A percentile compares a stretch with the other conserved stretches of the same genome.
Conservation (phyloP, 2,113 vertebrate species). For the Sylvia atricapilla region DNA sequence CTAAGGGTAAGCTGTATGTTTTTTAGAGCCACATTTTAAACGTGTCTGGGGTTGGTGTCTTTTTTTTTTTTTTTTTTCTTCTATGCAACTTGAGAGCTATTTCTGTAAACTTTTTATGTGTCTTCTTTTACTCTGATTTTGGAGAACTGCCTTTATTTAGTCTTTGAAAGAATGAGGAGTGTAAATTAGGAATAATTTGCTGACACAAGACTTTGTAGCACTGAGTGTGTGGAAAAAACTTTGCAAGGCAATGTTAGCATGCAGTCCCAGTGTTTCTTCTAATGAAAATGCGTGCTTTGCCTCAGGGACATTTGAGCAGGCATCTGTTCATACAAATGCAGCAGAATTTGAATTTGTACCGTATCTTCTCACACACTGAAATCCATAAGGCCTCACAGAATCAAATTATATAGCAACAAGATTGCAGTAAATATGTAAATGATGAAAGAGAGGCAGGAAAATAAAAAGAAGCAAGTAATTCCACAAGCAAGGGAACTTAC, state of each 20-base stretch:
- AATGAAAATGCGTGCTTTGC: not conserved
- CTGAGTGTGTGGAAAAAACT: not conserved
- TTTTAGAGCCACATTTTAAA: not conserved
- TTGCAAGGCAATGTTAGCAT: not conserved
- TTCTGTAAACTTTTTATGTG: not conserved
- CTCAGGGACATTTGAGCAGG: not conserved
- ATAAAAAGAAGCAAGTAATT: not conserved
- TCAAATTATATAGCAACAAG: not conserved
- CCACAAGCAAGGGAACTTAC: not conserved
- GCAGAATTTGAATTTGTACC: constrained; percentile 7
- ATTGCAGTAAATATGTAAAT: not conserved
- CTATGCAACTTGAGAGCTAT: not conserved
- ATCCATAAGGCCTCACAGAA: not conserved
- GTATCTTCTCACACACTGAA: not conserved
- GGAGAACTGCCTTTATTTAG: not conserved
- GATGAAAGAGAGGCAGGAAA: not conserved
- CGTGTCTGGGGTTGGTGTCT: not conserved
- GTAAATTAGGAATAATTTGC: not conserved
- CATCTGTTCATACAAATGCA: not conserved
- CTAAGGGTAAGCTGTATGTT: not conserved
- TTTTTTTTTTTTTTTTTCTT: not conserved
- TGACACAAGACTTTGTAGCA: not conserved
- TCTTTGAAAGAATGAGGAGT: not conserved
- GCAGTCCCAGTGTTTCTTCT: not conserved
- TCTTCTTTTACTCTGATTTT: not conserved